phyloP scores from a whole-genome alignment of 2,113 vertebrate species.

The Nannospalax galili region DNA sequence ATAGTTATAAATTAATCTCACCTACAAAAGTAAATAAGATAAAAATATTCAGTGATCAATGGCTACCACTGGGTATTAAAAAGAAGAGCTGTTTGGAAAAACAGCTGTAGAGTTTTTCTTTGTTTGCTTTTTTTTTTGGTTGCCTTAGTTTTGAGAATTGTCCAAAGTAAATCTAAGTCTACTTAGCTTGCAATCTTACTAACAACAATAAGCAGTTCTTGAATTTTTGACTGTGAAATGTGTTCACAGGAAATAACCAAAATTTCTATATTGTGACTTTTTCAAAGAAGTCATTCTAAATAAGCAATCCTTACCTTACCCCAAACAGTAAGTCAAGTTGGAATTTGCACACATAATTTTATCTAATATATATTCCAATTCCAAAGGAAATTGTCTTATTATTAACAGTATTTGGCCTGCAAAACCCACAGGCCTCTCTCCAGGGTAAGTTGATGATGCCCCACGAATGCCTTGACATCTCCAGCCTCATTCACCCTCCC shows the following conservation, averaged over 20 bases:
- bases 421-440: too few species aligned
- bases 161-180: neutral
- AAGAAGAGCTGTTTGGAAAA: neutral
- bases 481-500: too few species aligned
- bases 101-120: neutral
- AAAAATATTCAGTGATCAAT: neutral
- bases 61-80: neutral
- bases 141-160: neutral
- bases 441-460: too few species aligned
- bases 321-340: neutral
- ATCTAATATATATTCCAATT: neutral
- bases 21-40: neutral
- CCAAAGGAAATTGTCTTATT: neutral
- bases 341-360: neutral
- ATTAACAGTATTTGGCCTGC: too few species aligned
- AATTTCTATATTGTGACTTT: neutral
- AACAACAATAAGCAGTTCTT: neutral
- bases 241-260: neutral
- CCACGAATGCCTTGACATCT: too few species aligned
- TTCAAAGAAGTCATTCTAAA: neutral
- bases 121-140: neutral
- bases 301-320: neutral
- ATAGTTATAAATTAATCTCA: neutral
- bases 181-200: neutral
- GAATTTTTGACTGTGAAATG: neutral